These are phyloP conservation scores for Scortum barcoo DNA, from an alignment of 2,113 vertebrate genomes.

Conservation along the genomic window DNA sequence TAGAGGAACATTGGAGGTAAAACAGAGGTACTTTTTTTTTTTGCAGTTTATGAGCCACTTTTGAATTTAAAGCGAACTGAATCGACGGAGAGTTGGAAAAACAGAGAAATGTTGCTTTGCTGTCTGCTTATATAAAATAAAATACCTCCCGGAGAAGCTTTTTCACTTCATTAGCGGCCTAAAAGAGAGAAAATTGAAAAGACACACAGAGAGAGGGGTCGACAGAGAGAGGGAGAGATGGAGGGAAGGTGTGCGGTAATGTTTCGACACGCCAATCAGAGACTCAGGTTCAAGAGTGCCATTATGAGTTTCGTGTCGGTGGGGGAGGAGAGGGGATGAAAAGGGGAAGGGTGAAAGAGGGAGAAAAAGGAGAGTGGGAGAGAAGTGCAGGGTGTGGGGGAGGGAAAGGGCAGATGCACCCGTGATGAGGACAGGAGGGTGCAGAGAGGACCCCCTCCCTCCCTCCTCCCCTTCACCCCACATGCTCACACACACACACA, in stretches of 20 bases:
- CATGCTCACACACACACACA: background rate
- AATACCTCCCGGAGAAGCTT: background rate
- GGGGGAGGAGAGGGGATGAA: background rate
- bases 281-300: background rate
- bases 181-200: background rate
- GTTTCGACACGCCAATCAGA: constrained; percentile 1
- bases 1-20: constrained; percentile 2
- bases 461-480: no score
- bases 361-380: constrained; percentile 36
- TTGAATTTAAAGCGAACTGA: constrained; percentile 2
- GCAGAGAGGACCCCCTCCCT: constrained; percentile 11
- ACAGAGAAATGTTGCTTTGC: background rate
- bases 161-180: constrained; percentile 3
- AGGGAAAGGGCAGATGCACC: constrained; percentile 49
- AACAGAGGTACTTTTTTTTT: background rate
- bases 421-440: constrained; percentile 47
- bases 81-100: background rate
- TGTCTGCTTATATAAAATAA: background rate
- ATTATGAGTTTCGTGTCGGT: constrained; percentile 29
- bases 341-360: constrained; percentile 33
- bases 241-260: background rate
- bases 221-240: background rate
- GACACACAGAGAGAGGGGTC: no score
- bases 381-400: constrained; percentile 40
- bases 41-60: background rate